phyloP scores from a whole-genome alignment of 1,140 invertebrate genomes.

The Acromyrmex charruanus region DNA sequence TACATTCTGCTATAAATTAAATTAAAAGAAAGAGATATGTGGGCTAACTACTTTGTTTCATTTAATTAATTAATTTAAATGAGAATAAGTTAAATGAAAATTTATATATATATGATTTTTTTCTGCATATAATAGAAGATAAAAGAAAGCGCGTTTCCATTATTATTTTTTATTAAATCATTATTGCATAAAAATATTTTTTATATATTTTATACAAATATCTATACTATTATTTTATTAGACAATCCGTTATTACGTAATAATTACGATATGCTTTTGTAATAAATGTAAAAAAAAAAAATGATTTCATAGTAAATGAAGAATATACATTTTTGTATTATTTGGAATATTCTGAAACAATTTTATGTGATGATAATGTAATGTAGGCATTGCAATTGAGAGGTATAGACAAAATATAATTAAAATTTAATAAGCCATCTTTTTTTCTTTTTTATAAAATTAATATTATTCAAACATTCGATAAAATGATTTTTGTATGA shows the following conservation, averaged over 20 bases:
- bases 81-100: background rate
- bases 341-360: background rate
- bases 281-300: background rate
- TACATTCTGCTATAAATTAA: background rate
- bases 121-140: background rate
- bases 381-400: background rate
- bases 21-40: background rate
- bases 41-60: conserved; percentile 1
- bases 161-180: background rate
- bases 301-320: background rate
- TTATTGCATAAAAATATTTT: background rate
- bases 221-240: conserved; percentile 3
- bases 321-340: background rate
- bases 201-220: background rate
- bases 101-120: background rate
- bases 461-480: background rate
- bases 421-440: background rate
- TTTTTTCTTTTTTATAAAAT: background rate
- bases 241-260: background rate
- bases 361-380: background rate
- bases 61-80: conserved; percentile 31
- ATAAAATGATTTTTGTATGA: no score
- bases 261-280: background rate
- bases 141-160: background rate
- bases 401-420: background rate